Evolutionary conservation across 2,888 invertebrate species (phyloP), one percentile per base, ranked within the genome.

Genomic region (Myathropa florea): DNA sequence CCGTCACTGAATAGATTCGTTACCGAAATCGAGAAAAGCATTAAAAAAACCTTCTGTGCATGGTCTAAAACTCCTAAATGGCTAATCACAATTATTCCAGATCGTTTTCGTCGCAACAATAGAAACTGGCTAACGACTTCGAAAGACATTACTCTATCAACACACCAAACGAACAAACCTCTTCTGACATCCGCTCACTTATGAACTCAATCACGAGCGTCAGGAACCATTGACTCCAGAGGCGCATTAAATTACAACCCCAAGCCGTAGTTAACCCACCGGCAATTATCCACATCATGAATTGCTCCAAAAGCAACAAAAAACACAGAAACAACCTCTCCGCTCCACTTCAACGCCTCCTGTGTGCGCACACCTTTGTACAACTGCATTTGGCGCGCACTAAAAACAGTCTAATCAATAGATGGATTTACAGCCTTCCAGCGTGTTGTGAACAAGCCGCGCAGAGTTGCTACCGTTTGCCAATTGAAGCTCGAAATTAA

Each of bases 281-380:
- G 59, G 63, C 83, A 79, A 79, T 86, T 86, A 82, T 70, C 60
- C 61, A 46, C 82, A 71, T 75, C 82, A 71, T 86, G 75, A 79
- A 79, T 75, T 73, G 57, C 55, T 14, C 12, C 7, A 55, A 55
- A 26, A 24, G 12, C 12, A 14, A 24, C 2, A 53, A 53, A 53
- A 7, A 53, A 53, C 18, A 53, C n/a, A n/a, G 4, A 53, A 3
- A 53, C n/a, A n/a, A n/a, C n/a, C n/a, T n/a, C n/a, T n/a, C n/a
- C 53, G 7, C 24, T 57, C 57, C 26, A 30, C 61, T 18, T 9
- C 21, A 26, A 18, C 23, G 28, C 28, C 2, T 3, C 12, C 2
- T 18, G n/a, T 55, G 23, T 4, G 14, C 57, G 18, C 46, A 46
- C n/a, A 46, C 46, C 46, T 46, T 46, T 46, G 18, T 1, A n/a